These are phyloP conservation scores for Calliphora vicina DNA, from an alignment of 1,140 invertebrate genomes.

Conservation along the genomic window DNA sequence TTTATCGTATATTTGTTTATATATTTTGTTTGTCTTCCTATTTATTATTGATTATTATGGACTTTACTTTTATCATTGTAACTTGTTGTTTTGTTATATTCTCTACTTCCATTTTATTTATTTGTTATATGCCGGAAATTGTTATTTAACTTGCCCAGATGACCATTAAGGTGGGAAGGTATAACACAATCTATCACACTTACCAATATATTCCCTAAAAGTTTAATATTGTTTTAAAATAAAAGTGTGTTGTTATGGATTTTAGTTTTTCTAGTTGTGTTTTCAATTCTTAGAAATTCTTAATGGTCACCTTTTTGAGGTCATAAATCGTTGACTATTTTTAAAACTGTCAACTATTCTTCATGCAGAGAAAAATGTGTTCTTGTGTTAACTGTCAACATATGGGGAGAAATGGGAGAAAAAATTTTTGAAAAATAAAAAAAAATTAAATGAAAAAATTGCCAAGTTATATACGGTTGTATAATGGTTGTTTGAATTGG, in stretches of 20 bases:
- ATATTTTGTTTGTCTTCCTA: background rate
- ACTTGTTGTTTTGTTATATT: background rate
- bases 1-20: background rate
- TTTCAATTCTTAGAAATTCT: background rate
- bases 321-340: conserved; percentile 27
- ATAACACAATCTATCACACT: background rate
- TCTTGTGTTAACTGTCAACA: conserved; percentile 27
- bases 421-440: too few relatives aligned
- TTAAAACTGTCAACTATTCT: conserved; percentile 31
- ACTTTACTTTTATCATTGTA: background rate
- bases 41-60: conserved; percentile 31
- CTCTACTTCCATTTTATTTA: background rate
- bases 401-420: background rate
- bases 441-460: background rate
- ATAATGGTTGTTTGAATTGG: background rate
- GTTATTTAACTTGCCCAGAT: conserved; percentile 14
- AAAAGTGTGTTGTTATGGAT: background rate
- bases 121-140: conserved; percentile 8
- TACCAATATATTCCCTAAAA: conserved; percentile 2
- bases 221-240: background rate
- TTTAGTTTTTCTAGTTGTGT: background rate
- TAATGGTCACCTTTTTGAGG: conserved; percentile 21
- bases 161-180: background rate
- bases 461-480: background rate
- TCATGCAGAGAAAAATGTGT: conserved; percentile 24